phyloP scores from a whole-genome alignment of 2,797 vertebrate genomes.

The Ispidina lecontei region DNA sequence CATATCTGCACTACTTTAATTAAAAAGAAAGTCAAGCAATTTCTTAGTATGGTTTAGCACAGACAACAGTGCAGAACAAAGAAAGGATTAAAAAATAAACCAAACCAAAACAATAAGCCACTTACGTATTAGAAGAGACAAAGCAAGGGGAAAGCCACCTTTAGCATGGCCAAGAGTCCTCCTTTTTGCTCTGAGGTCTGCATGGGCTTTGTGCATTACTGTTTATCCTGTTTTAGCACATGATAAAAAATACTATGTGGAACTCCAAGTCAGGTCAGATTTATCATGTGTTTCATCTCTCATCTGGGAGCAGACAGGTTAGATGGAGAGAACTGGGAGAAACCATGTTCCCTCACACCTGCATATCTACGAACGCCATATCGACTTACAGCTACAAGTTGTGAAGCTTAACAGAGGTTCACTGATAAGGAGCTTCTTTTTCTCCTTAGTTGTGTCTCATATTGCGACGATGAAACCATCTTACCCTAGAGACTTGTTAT shows the following conservation, averaged over 20 bases:
- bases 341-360: not conserved
- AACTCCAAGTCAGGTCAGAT: not conserved
- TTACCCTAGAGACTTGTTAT: not conserved
- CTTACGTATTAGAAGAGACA: not conserved
- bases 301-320: not conserved
- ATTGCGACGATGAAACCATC: not conserved
- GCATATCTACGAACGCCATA: fast-evolving
- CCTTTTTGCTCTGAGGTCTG: not conserved
- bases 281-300: not conserved
- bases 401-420: not conserved
- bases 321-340: not conserved
- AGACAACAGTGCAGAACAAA: not conserved
- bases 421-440: not conserved
- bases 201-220: not conserved
- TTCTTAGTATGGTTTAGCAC: not conserved
- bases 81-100: not conserved
- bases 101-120: not conserved
- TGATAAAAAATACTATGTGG: fast-evolving
- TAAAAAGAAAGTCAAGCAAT: slow-evolving; percentile 33
- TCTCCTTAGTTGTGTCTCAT: not conserved
- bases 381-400: not conserved
- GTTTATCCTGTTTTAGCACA: not conserved
- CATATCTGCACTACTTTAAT: not conserved
- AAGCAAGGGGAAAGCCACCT: fast-evolving
- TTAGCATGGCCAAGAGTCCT: not conserved